Evolutionary conservation across 92 coral and sea anemone species (phyloP), one percentile per base, ranked within the genome.

Genomic region (Zoanthus sansibaricus): DNA sequence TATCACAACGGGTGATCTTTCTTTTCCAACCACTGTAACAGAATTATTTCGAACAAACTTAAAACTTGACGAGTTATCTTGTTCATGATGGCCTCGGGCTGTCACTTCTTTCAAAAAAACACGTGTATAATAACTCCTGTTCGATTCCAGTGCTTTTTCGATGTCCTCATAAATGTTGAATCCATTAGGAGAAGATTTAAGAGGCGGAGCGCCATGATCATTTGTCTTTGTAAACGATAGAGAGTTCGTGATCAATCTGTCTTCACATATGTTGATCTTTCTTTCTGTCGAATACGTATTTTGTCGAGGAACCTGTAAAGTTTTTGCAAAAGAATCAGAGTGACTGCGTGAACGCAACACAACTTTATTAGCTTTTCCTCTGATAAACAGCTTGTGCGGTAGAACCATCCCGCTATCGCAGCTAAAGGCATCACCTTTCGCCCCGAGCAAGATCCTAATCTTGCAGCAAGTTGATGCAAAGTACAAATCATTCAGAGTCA

Each of bases 401-500:
- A 54, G 21, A 54, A 16, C 21, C 13, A 1, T 62, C 45, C 46
- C 54, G 17, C 30, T 5, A 21, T 61, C 61, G 15, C n/a, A 18
- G 56, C 18, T 21, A 46, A 37, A 47, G 51, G 44, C 42, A 25
- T 79, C 46, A 9, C 13, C 42, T 9, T 66, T 15, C 62, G 16
- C 46, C 18, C 20, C 5, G 75, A 80, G 75, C 14, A 80, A 64
- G 30, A 12, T 46, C 5, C 67, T 67, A 20, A 80, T 64, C 75
- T 45, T 80, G 56, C 75, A 47, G 62, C 75, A 62, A 30, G 85
- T 80, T 48, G 85, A 80, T 13, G 61, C 74, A 5, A 80, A 80
- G 31, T 80, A 80, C 16, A 80, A 58, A 9, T 80, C 85, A 44
- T 80, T 72, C 30, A 80, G 75, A 9, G 75, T 80, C 85, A 80